Evolutionary conservation across 2,888 invertebrate genomes (phyloP).

Genomic region (Polylopha cassiicola): DNA sequence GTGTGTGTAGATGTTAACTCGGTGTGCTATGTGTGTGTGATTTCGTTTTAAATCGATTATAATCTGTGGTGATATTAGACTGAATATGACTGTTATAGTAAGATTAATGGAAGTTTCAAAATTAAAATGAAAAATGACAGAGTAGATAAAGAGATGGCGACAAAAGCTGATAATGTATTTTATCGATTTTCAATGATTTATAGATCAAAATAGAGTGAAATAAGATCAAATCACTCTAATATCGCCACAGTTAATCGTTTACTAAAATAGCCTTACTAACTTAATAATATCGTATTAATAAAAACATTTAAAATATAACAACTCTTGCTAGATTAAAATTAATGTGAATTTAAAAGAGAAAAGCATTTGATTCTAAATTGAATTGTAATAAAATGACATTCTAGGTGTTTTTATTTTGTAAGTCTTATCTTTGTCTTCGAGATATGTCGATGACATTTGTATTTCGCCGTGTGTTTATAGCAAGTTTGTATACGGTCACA

Average conservation of each 20-base stretch:
- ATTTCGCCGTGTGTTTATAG: no score
- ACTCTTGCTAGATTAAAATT: slow-evolving; percentile 64
- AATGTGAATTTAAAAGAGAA: slow-evolving; percentile 66
- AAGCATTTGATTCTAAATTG: slow-evolving; percentile 77
- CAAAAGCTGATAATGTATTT: no score
- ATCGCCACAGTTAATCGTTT: slow-evolving; percentile 55
- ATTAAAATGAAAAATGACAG: no score
- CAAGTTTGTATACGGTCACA: slow-evolving; percentile 10
- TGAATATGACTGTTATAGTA: slow-evolving; percentile 7
- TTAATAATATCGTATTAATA: slow-evolving; percentile 57
- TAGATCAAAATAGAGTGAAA: no score
- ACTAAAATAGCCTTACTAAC: slow-evolving; percentile 76
- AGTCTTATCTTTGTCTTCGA: no score
- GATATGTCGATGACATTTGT: no score
- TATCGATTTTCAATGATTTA: no score
- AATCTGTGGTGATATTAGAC: slow-evolving; percentile 50
- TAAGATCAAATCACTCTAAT: no score
- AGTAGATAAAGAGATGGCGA: no score
- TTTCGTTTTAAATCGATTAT: slow-evolving; percentile 33
- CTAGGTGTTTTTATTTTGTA: slow-evolving; percentile 54
- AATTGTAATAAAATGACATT: slow-evolving; percentile 72
- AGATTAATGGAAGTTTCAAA: no score
- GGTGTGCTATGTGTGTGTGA: slow-evolving; percentile 29
- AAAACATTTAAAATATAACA: slow-evolving; percentile 52
- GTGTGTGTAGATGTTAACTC: slow-evolving; percentile 24